phyloP scores from a whole-genome alignment of 2,888 invertebrate genomes.

The Drosophila gaucha region DNA sequence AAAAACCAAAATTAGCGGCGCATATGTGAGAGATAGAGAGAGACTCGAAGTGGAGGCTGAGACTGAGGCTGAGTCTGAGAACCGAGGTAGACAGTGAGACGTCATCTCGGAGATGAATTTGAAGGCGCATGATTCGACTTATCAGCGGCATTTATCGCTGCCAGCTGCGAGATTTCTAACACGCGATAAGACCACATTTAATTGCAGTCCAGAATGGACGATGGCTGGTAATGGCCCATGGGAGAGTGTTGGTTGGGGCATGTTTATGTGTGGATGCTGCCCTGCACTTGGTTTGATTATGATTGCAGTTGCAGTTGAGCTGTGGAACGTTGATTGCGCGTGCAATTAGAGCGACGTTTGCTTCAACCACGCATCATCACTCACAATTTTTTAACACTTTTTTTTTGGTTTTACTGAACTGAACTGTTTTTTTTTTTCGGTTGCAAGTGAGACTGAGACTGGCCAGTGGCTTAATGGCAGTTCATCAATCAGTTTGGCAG shows the following conservation, averaged over 20 bases:
- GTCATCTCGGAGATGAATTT: constrained; percentile 32
- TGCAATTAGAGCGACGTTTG: constrained; percentile 69
- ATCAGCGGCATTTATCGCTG: constrained; percentile 57
- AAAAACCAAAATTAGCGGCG: constrained; percentile 78
- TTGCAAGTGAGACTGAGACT: constrained; percentile 30
- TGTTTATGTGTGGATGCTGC: constrained; percentile 7
- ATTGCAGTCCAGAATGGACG: constrained; percentile 50
- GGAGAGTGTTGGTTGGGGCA: background rate
- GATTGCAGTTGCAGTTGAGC: constrained; percentile 41
- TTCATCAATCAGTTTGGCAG: constrained; percentile 77
- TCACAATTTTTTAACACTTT: constrained; percentile 79
- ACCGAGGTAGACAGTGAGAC: constrained; percentile 66
- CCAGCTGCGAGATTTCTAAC: constrained; percentile 49
- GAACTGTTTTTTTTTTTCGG: constrained; percentile 26
- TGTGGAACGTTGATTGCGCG: constrained; percentile 64
- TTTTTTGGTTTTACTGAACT: constrained; percentile 7
- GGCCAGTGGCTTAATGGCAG: constrained; percentile 67
- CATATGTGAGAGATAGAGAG: constrained; percentile 38
- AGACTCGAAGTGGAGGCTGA: background rate
- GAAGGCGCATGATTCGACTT: constrained; percentile 49
- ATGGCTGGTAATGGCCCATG: constrained; percentile 33
- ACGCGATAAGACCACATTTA: constrained; percentile 66
- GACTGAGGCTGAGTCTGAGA: constrained; percentile 3
- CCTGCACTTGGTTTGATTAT: constrained; percentile 51
- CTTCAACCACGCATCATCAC: constrained; percentile 65